Evolutionary conservation across 1,140 invertebrate genomes (phyloP).

Genomic region (Bombus picipes): DNA sequence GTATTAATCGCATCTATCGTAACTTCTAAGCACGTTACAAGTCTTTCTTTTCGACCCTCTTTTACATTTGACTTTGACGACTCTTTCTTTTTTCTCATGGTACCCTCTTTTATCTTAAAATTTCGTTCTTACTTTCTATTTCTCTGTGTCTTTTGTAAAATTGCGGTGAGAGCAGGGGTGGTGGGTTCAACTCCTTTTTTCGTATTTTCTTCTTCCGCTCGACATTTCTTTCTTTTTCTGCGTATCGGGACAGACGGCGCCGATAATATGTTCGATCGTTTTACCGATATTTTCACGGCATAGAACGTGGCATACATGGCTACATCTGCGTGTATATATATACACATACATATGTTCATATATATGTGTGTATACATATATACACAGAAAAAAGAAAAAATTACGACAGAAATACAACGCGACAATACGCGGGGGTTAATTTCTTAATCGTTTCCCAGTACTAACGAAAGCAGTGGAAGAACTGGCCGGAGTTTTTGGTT

Average conservation of each 20-base stretch:
- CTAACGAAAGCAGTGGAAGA: neutral
- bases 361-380: neutral
- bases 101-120: neutral
- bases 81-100: neutral
- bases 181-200: neutral
- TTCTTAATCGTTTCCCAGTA: slow-evolving; percentile 26
- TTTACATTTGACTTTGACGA: neutral
- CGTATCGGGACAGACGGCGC: neutral
- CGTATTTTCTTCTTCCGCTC: neutral
- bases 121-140: neutral
- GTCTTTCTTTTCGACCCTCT: neutral
- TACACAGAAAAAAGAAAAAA: no score
- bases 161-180: neutral
- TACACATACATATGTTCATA: neutral
- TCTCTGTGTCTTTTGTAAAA: neutral
- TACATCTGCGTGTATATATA: neutral
- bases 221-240: neutral
- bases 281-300: neutral
- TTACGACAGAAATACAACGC: neutral
- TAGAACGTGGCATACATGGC: no score
- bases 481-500: neutral
- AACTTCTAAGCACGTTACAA: no score
- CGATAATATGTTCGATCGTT: neutral
- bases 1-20: neutral
- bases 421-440: neutral